Conservation (phyloP, 2,113 vertebrate species). For the Myotis yumanensis region DNA sequence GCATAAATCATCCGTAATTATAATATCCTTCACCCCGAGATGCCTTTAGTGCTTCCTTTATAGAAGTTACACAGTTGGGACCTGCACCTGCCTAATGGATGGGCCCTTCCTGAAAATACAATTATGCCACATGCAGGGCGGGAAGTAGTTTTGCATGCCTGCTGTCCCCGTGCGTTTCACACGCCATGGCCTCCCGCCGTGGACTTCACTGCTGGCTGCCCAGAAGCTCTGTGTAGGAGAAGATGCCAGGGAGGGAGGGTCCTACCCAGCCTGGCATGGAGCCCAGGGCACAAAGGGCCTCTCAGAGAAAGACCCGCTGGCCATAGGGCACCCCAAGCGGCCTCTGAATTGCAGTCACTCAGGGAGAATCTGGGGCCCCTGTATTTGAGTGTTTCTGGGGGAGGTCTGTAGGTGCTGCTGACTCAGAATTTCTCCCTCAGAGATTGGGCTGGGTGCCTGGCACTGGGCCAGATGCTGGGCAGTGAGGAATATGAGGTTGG, state of each 20-base stretch:
- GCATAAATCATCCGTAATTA: conserved; percentile 71
- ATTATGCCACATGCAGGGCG: conserved; percentile 80
- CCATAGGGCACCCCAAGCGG: not conserved
- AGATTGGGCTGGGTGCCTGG: not conserved
- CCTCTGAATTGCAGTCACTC: not conserved
- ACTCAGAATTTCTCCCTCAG: not conserved
- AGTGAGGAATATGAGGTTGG: fast-evolving
- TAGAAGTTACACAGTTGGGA: conserved; percentile 70
- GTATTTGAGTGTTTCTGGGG: not conserved
- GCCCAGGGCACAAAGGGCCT: not conserved
- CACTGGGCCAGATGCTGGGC: not conserved
- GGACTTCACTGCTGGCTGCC: conserved; percentile 73
- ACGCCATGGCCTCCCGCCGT: conserved; percentile 21
- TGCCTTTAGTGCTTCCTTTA: conserved; percentile 71
- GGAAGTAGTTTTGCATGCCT: conserved; percentile 63
- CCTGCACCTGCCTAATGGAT: conserved; percentile 70
- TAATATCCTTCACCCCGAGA: conserved; percentile 67
- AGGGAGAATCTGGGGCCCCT: no score
- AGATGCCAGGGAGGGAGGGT: not conserved
- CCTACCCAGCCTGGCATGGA: not conserved
- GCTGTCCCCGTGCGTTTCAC: conserved; percentile 40
- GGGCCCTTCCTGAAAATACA: conserved; percentile 76
- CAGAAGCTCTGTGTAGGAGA: not conserved
- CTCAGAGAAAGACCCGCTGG: not conserved
- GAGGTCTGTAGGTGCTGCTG: not conserved